Percentiles rank a stretch among this genome's conserved stretches.
Evolutionary conservation across 2,888 invertebrate genomes (phyloP).

Genomic region (Oithona nana): DNA sequence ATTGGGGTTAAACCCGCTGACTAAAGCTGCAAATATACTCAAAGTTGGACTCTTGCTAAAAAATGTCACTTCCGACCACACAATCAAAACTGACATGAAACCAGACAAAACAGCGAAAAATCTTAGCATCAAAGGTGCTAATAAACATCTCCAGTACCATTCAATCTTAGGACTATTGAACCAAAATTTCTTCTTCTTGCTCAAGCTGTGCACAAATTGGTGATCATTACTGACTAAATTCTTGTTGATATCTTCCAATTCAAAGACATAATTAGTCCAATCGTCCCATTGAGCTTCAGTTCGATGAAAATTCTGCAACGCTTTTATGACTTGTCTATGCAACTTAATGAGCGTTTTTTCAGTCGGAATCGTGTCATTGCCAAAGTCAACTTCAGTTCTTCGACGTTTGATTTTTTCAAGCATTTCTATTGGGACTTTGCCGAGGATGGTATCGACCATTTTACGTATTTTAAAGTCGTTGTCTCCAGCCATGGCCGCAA

Average conservation of each 20-base stretch:
- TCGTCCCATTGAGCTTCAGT: slow-evolving; percentile 86
- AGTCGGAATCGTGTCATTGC: slow-evolving; percentile 37
- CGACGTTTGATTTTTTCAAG: slow-evolving; percentile 47
- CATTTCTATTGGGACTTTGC: slow-evolving; percentile 62
- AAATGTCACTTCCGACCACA: slow-evolving; percentile 99
- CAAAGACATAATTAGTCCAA: slow-evolving; percentile 45
- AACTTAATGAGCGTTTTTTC: slow-evolving; percentile 70
- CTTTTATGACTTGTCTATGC: slow-evolving; percentile 74
- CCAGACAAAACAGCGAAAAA: slow-evolving; percentile 43
- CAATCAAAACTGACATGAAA: slow-evolving; percentile 65
- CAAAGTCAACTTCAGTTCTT: slow-evolving; percentile 28
- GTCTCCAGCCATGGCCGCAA: slow-evolving; percentile 1
- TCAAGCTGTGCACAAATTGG: slow-evolving; percentile 10
- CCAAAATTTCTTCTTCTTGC: neutral
- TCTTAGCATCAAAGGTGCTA: slow-evolving; percentile 33
- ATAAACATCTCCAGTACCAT: slow-evolving; percentile 88
- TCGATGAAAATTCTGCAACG: slow-evolving; percentile 72
- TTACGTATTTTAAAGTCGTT: slow-evolving; percentile 36
- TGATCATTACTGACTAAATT: slow-evolving; percentile 44
- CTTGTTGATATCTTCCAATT: slow-evolving; percentile 66
- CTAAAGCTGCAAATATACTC: slow-evolving; percentile 86
- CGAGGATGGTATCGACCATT: slow-evolving; percentile 69
- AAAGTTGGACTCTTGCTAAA: slow-evolving; percentile 78
- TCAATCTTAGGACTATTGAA: slow-evolving; percentile 35
- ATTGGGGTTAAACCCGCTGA: slow-evolving; percentile 60